Percentiles rank a stretch among this genome's conserved stretches.
Conservation (phyloP, 2,113 vertebrate genomes). For the Ornithorhynchus anatinus region DNA sequence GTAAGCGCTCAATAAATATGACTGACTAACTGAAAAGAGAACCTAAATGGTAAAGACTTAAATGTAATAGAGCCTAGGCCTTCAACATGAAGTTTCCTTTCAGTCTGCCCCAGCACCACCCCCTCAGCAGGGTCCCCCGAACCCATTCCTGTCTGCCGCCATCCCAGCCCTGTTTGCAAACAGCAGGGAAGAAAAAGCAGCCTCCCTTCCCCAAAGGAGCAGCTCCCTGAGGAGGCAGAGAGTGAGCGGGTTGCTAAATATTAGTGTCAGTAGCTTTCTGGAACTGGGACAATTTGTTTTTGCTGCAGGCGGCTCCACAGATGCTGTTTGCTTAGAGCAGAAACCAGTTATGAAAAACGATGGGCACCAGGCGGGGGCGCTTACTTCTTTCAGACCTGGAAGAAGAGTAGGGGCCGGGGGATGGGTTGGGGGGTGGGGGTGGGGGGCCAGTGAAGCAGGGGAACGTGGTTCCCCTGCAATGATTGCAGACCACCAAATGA, state of each 20-base stretch:
- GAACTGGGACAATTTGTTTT: not conserved
- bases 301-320: not conserved
- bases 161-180: not conserved
- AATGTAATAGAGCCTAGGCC: too few species aligned
- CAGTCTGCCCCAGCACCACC: not conserved
- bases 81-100: too few species aligned
- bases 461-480: too few species aligned
- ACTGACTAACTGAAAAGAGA: too few species aligned
- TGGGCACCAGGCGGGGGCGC: accelerated
- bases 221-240: accelerated
- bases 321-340: constrained; percentile 1
- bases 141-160: accelerated
- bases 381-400: not conserved
- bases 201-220: not conserved
- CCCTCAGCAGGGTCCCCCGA: not conserved
- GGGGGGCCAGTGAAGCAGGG: too few species aligned
- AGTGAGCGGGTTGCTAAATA: not conserved
- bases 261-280: not conserved
- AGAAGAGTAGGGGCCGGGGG: not conserved
- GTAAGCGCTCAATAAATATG: too few species aligned
- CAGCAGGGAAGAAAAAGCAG: not conserved
- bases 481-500: too few species aligned
- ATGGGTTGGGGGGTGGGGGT: not conserved
- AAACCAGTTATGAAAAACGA: not conserved
- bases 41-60: too few species aligned